Percentiles rank a stretch among this genome's conserved stretches.
phyloP scores from a whole-genome alignment of 2,113 vertebrate species.

The Micronycteris hirsuta region DNA sequence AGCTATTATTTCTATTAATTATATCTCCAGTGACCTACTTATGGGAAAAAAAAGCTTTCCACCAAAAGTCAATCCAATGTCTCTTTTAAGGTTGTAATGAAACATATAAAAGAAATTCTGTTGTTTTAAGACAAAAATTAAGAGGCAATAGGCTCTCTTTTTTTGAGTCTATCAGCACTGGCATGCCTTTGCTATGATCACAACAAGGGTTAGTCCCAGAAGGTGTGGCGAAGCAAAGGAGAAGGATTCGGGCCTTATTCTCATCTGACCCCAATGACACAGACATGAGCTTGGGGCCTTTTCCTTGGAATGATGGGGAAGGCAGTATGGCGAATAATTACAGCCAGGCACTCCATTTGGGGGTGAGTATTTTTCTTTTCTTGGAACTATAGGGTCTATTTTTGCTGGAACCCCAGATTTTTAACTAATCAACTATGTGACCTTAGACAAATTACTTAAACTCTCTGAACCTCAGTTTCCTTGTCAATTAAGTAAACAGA shows the following conservation, averaged over 20 bases:
- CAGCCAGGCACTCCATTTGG: neutral
- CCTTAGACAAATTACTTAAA: neutral
- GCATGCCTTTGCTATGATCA: neutral
- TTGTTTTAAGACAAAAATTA: neutral
- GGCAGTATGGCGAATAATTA: neutral
- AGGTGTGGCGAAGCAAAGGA: neutral
- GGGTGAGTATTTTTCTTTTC: neutral
- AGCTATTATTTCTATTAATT: constrained; percentile 6
- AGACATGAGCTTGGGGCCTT: neutral
- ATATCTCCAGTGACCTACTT: constrained; percentile 4
- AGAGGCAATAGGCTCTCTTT: neutral
- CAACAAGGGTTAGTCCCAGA: neutral
- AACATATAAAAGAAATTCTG: constrained; percentile 21
- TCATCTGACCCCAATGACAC: neutral
- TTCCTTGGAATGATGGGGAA: neutral
- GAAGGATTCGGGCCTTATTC: neutral
- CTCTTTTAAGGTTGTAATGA: neutral
- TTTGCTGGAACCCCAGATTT: neutral
- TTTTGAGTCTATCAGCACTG: neutral
- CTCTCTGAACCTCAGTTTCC: neutral
- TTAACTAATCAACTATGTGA: neutral
- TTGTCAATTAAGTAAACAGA: neutral
- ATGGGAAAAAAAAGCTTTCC: neutral
- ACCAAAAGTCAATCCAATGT: neutral
- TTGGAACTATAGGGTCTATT: neutral